Evolutionary conservation across 1,140 invertebrate species (phyloP).

Genomic region (Solen grandis): DNA sequence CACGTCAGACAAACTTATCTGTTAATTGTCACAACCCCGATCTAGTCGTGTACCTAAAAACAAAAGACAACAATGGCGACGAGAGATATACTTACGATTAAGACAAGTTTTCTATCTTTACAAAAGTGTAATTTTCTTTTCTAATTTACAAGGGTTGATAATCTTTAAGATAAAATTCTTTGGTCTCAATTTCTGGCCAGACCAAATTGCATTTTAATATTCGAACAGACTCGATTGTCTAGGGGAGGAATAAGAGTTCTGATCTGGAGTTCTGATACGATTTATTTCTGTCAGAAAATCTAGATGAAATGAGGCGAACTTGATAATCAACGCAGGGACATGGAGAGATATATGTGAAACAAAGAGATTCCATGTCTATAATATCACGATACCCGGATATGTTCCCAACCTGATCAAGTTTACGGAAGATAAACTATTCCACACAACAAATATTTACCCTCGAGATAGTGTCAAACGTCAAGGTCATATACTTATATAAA

Average conservation of each 20-base stretch:
- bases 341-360: neutral
- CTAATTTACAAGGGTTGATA: conserved; percentile 40
- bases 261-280: conserved; percentile 14
- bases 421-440: no score
- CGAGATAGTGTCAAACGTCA: no score
- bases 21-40: no score
- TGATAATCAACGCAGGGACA: neutral
- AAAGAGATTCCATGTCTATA: neutral
- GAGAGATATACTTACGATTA: no score
- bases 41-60: no score
- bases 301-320: neutral
- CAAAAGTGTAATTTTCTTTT: conserved; percentile 54
- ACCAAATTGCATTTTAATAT: conserved; percentile 15
- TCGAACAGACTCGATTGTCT: conserved; percentile 4
- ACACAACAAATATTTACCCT: no score
- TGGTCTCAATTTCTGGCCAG: conserved; percentile 27
- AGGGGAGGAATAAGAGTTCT: conserved; percentile 12
- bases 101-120: no score
- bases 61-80: no score
- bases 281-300: neutral
- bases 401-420: neutral
- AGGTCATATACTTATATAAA: no score
- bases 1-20: no score
- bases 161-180: conserved; percentile 38
- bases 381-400: neutral